phyloP scores from a whole-genome alignment of 2,113 vertebrate genomes.

The Lophura nycthemera region DNA sequence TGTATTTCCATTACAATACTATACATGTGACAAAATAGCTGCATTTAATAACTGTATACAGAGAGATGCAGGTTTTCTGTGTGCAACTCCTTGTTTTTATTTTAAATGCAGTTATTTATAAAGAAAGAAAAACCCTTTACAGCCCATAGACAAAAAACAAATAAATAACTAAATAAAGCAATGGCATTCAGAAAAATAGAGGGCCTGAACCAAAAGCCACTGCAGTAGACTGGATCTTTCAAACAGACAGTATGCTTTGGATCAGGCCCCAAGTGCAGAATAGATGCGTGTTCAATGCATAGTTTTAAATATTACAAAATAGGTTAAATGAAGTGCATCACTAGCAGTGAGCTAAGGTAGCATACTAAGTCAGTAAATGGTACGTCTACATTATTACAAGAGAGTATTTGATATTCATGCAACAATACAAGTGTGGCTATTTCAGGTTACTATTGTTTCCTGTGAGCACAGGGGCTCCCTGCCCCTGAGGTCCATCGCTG shows the following conservation, averaged over 20 bases:
- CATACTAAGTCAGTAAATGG: neutral
- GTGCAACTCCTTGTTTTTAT: neutral
- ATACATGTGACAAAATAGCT: constrained; percentile 49
- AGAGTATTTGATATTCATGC: neutral
- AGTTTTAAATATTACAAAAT: neutral
- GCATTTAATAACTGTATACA: neutral
- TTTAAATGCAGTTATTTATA: constrained; percentile 36
- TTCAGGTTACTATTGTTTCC: neutral
- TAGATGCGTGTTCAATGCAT: neutral
- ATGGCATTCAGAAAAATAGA: constrained; percentile 14
- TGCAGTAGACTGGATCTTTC: neutral
- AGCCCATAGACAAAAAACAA: neutral
- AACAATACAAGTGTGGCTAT: neutral
- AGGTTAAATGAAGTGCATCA: neutral
- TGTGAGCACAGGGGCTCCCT: constrained; percentile 15
- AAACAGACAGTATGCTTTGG: neutral
- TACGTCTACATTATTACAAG: neutral
- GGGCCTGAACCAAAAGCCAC: constrained; percentile 44
- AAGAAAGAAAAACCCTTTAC: neutral
- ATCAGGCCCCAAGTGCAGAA: constrained; percentile 41
- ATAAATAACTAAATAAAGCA: neutral
- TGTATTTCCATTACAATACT: constrained; percentile 40
- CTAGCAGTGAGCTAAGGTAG: neutral
- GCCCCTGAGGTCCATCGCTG: constrained; percentile 6
- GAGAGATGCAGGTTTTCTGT: constrained; percentile 9